These are phyloP conservation scores for Mastigias papua DNA, from an alignment of 30 jellyfish, hydroid and myxozoan genomes.

Conservation along the genomic window DNA sequence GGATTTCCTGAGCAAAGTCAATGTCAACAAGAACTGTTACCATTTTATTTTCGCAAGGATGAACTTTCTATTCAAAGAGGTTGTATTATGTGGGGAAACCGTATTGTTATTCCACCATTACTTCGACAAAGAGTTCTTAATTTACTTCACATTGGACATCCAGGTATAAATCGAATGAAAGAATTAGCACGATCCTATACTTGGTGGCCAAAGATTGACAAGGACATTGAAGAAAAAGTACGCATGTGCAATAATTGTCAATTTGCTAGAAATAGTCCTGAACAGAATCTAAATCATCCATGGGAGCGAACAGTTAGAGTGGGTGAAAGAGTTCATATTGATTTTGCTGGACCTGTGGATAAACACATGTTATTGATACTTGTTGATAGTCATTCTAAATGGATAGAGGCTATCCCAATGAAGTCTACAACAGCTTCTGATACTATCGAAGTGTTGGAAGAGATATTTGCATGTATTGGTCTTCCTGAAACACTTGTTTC, in stretches of 20 bases:
- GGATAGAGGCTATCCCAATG: constrained; percentile 40
- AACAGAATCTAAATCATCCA: constrained; percentile 3
- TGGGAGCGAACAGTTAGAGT: constrained; percentile 8
- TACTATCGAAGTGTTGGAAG: constrained; percentile 12
- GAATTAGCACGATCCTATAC: constrained; percentile 25
- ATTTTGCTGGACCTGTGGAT: constrained; percentile 11
- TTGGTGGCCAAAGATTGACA: background rate
- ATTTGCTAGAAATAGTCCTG: background rate
- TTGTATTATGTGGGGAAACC: too few relatives aligned
- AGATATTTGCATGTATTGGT: constrained; percentile 14
- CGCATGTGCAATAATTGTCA: background rate
- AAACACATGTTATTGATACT: constrained; percentile 8
- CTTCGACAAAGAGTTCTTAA: too few relatives aligned
- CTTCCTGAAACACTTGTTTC: constrained; percentile 34
- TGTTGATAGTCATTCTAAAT: constrained; percentile 28
- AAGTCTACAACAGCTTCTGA: constrained; percentile 8
- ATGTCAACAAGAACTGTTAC: too few relatives aligned
- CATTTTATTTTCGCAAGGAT: too few relatives aligned
- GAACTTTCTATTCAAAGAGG: too few relatives aligned
- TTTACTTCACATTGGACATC: background rate
- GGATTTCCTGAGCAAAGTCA: too few relatives aligned
- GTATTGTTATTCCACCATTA: too few relatives aligned
- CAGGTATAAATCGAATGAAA: constrained; percentile 19
- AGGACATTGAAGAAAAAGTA: constrained; percentile 4
- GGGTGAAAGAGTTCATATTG: background rate